Percentiles rank a stretch among this genome's conserved stretches.
These are phyloP conservation scores for Phasianus colchicus DNA, from an alignment of 2,113 vertebrate species.

Conservation along the genomic window DNA sequence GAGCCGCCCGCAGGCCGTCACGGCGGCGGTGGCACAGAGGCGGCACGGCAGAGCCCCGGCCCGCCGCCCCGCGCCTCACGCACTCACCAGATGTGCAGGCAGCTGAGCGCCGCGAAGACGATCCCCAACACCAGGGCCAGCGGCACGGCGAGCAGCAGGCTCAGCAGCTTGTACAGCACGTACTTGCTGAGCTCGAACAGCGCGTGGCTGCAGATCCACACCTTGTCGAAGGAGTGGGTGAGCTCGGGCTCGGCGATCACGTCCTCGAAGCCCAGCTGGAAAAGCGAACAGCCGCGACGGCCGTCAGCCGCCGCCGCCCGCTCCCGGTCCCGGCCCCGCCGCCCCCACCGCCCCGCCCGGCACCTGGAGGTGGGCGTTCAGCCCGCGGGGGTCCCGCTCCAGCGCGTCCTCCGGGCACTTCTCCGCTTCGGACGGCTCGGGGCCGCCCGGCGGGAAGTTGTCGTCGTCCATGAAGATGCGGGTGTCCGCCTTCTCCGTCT, in stretches of 20 bases:
- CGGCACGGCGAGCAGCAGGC: slow-evolving; percentile 88
- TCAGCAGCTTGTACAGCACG: slow-evolving; percentile 89
- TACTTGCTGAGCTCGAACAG: slow-evolving; percentile 91
- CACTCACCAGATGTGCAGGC: slow-evolving; percentile 93
- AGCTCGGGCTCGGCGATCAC: slow-evolving; percentile 90
- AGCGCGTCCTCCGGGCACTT: slow-evolving; percentile 47
- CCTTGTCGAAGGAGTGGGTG: slow-evolving; percentile 89
- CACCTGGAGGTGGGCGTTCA: slow-evolving; percentile 90
- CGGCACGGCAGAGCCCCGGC: not conserved
- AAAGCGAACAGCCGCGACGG: not conserved
- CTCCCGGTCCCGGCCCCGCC: too few relatives aligned
- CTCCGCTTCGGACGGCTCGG: slow-evolving; percentile 75
- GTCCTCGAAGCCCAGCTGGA: slow-evolving; percentile 91
- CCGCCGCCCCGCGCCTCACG: too few relatives aligned
- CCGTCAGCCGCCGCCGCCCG: not conserved
- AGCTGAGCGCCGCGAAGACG: slow-evolving; percentile 89
- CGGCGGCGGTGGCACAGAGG: not conserved
- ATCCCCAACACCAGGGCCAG: slow-evolving; percentile 87
- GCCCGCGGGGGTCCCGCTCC: slow-evolving; percentile 82
- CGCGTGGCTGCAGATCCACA: slow-evolving; percentile 95
- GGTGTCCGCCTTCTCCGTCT: slow-evolving; percentile 86
- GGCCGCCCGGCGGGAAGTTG: slow-evolving; percentile 80
- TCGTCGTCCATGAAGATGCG: slow-evolving; percentile 88
- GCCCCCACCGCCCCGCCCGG: not conserved
- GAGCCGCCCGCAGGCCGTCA: too few relatives aligned